Conservation (phyloP, 2,888 invertebrate genomes). For the Drosophila multiciliata region DNA sequence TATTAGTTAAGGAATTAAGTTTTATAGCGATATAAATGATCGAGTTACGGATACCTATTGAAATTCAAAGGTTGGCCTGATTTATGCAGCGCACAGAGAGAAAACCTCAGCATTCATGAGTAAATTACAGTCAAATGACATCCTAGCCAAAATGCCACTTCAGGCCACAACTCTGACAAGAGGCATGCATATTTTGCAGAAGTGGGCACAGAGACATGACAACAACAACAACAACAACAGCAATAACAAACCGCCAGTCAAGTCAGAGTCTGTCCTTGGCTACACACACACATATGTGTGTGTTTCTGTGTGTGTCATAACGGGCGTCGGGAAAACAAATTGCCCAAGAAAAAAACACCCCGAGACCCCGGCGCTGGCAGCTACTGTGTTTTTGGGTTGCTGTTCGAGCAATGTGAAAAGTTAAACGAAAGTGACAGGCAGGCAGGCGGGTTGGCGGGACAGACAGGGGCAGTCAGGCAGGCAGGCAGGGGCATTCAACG, state of each 20-base stretch:
- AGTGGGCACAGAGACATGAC: slow-evolving; percentile 78
- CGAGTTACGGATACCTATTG: slow-evolving; percentile 6
- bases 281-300: slow-evolving; percentile 8
- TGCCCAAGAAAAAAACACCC: slow-evolving; percentile 66
- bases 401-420: slow-evolving; percentile 58
- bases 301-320: slow-evolving; percentile 60
- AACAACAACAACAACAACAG: slow-evolving; percentile 50
- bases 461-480: slow-evolving; percentile 16
- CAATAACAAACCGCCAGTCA: slow-evolving; percentile 54
- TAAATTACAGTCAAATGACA: slow-evolving; percentile 76
- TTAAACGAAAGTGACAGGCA: slow-evolving; percentile 80
- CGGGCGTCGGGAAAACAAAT: slow-evolving; percentile 78
- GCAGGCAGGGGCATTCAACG: slow-evolving; percentile 37
- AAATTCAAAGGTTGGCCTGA: slow-evolving; percentile 40
- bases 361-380: slow-evolving; percentile 33
- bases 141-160: slow-evolving; percentile 74
- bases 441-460: slow-evolving; percentile 18
- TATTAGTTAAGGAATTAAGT: not conserved
- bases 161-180: slow-evolving; percentile 53
- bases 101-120: slow-evolving; percentile 54
- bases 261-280: slow-evolving; percentile 57
- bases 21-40: not conserved
- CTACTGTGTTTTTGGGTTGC: slow-evolving; percentile 52
- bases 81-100: slow-evolving; percentile 50
- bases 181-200: slow-evolving; percentile 64